phyloP scores from a whole-genome alignment of 2,113 vertebrate genomes.

The Dromaius novaehollandiae region DNA sequence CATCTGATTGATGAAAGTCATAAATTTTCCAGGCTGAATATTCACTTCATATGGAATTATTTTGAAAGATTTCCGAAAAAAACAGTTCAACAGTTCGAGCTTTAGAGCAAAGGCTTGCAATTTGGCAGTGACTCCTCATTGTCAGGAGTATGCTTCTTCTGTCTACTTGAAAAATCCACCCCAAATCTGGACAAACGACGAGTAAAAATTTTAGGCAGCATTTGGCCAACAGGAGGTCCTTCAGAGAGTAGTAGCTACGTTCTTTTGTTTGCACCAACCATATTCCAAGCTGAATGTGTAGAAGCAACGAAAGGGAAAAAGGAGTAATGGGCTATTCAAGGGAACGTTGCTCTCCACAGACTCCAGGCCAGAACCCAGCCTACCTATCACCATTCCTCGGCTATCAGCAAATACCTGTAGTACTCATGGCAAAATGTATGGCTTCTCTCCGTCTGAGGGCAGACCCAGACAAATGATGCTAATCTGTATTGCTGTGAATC shows the following conservation, averaged over 20 bases:
- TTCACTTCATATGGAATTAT: neutral
- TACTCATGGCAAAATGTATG: accelerated
- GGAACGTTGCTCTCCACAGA: neutral
- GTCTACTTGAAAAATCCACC: constrained; percentile 13
- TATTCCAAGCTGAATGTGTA: neutral
- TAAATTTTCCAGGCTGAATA: neutral
- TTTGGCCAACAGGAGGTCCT: neutral
- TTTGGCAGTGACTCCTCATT: neutral
- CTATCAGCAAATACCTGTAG: neutral
- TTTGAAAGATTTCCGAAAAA: neutral
- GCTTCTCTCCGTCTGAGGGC: neutral
- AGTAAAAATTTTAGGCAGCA: neutral
- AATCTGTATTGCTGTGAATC: neutral
- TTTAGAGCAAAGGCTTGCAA: neutral
- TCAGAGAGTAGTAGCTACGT: neutral
- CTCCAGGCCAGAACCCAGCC: neutral
- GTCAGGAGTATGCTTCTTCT: neutral
- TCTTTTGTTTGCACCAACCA: neutral
- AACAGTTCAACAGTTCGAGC: neutral
- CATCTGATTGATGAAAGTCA: neutral
- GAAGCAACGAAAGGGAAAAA: neutral
- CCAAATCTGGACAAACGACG: constrained; percentile 29
- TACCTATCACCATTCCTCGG: accelerated
- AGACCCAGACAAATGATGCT: accelerated
- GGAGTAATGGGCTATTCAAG: neutral